A percentile compares a stretch with the other conserved stretches of the same genome.
Evolutionary conservation across 2,797 vertebrate genomes (phyloP).

Genomic region (Falco rusticolus): DNA sequence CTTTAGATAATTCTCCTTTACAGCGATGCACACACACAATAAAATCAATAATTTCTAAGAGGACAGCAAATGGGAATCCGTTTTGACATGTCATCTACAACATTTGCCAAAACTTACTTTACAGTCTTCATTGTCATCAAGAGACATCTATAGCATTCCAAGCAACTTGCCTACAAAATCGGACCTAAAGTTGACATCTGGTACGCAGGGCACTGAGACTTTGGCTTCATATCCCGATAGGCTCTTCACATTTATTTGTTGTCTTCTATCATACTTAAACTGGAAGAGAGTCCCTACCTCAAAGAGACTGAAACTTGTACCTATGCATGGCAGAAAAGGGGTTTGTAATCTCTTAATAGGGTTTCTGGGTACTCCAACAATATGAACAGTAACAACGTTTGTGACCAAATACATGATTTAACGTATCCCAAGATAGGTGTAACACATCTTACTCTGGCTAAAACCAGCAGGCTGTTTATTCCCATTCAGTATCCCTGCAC

Average conservation of each 20-base stretch:
- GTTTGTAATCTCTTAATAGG: neutral
- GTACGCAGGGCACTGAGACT: neutral
- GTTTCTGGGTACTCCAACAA: neutral
- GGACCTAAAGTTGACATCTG: neutral
- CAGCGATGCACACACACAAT: neutral
- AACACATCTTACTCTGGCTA: neutral
- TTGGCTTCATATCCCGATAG: neutral
- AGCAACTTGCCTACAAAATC: neutral
- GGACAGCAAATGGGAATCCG: neutral
- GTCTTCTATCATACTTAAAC: neutral
- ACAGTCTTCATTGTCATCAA: neutral
- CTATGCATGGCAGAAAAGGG: neutral
- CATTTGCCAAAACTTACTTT: neutral
- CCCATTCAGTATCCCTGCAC: neutral
- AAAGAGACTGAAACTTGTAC: neutral
- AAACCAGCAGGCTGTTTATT: neutral
- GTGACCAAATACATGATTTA: neutral
- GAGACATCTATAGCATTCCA: neutral
- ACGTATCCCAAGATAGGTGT: neutral
- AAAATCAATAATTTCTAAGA: neutral
- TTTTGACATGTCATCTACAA: neutral
- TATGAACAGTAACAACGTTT: neutral
- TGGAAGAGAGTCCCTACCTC: neutral
- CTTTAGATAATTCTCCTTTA: neutral
- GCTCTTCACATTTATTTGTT: neutral